Base-by-base conservation (phyloP, 2,797 vertebrate species). In the Esox lucius region DNA sequence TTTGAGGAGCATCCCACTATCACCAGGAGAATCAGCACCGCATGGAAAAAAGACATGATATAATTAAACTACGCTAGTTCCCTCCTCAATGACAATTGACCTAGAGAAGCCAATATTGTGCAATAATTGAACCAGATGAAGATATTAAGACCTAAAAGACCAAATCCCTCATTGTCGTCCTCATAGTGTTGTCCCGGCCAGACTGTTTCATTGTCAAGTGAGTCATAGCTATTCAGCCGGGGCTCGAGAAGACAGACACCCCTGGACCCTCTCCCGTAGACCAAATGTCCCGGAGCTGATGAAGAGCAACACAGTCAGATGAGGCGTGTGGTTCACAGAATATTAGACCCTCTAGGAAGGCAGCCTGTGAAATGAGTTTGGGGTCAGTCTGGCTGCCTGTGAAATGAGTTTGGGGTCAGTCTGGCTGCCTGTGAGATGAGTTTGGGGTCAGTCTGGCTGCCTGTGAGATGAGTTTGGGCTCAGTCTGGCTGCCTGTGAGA, bases 11-110 rank as follows among this genome's bases (percentile, higher is more conserved):
- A 31, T 53, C 51, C 26, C 26, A 11, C n/a, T 26, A 31, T 26
- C 68, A 31, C 68, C 46, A 51, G 24, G 15, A 53, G 15, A 51
- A 26, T 4, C 46, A 26, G 68, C 17, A 9, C 28, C 48, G 51
- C 70, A 68, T 24, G 68, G n/a, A n/a, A 24, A 26, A 51, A 70
- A 51, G 16, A 70, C 42, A 28, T 17, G 26, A 70, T 53, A 71
- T 71, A 78, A 71, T 72, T 65, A 48, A 46, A 26, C 26, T 51
- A 53, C 46, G 9, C 31, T 17, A 31, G 48, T 26, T 70, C 11
- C 42, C 24, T 2, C 48, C 28, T 19, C 68, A 51, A 28, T 8
- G 26, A 1, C 39, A 33, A 33, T 22, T 70, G 73, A 56, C 70
- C 65, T 48, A 22, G 22, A 65, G 19, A 71, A 68, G 73, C 65